These are phyloP conservation scores for Astyanax mexicanus DNA, from an alignment of 2,797 vertebrate species.

Conservation along the genomic window DNA sequence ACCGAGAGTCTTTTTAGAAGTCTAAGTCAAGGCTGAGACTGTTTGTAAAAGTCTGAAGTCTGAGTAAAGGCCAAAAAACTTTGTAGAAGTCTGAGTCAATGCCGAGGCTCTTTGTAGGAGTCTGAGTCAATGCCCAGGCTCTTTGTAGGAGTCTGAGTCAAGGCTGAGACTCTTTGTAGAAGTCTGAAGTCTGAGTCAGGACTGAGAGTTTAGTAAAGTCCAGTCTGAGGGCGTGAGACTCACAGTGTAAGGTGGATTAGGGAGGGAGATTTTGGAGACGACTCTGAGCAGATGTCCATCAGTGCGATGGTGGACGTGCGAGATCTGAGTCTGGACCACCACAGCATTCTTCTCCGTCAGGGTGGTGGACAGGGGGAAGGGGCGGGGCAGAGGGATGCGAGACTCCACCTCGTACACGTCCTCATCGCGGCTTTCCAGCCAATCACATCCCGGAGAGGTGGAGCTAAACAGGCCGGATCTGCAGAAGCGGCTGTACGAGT, in stretches of 20 bases:
- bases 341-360: constrained; percentile 91
- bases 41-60: too few species aligned
- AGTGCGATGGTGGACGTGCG: constrained; percentile 85
- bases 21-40: too few species aligned
- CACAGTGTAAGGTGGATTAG: constrained; percentile 96
- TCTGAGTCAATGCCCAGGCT: too few species aligned
- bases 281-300: constrained; percentile 92
- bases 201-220: too few species aligned
- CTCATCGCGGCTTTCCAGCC: constrained; percentile 88
- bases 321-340: constrained; percentile 92
- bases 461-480: constrained; percentile 79
- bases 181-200: too few species aligned
- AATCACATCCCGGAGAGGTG: constrained; percentile 66
- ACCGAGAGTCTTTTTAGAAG: too few species aligned
- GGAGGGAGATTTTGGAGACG: constrained; percentile 94
- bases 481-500: constrained; percentile 87
- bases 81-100: too few species aligned
- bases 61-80: too few species aligned
- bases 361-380: constrained; percentile 82
- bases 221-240: constrained; percentile 69
- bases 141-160: too few species aligned
- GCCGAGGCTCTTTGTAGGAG: too few species aligned
- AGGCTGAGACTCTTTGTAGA: too few species aligned
- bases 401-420: constrained; percentile 94
- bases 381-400: constrained; percentile 90